A percentile compares a stretch with the other conserved stretches of the same genome.
Evolutionary conservation across 1,140 invertebrate genomes (phyloP).

Genomic region (Manduca sexta): DNA sequence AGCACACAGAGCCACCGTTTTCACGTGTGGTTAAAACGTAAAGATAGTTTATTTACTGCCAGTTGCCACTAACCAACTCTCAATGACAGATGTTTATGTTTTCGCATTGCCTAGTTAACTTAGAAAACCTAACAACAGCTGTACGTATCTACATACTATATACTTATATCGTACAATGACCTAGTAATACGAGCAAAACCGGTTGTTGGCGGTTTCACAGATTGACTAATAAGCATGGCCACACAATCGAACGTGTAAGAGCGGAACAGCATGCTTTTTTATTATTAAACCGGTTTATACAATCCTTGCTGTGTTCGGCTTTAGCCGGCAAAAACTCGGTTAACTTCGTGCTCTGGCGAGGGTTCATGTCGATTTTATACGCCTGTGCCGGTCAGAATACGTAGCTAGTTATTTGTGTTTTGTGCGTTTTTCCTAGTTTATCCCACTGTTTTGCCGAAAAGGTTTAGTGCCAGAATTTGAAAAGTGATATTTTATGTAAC

Average conservation of each 20-base stretch:
- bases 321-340: slow-evolving; percentile 15
- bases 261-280: background rate
- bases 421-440: background rate
- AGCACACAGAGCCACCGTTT: no score
- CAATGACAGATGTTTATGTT: no score
- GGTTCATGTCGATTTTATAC: slow-evolving; percentile 7
- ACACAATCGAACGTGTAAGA: background rate
- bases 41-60: no score
- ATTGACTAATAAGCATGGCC: background rate
- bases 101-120: no score
- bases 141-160: no score
- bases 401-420: slow-evolving; percentile 1
- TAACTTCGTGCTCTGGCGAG: slow-evolving; percentile 17
- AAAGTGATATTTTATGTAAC: background rate
- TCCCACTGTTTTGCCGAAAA: no score
- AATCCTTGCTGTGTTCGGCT: slow-evolving; percentile 9
- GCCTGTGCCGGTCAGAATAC: slow-evolving; percentile 16
- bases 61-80: no score
- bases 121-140: no score
- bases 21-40: no score
- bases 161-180: no score
- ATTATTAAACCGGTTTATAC: background rate
- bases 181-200: background rate
- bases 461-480: background rate
- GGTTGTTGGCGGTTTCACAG: background rate